Evolutionary conservation across 2,113 vertebrate species (phyloP).

Genomic region (Silurus meridionalis): DNA sequence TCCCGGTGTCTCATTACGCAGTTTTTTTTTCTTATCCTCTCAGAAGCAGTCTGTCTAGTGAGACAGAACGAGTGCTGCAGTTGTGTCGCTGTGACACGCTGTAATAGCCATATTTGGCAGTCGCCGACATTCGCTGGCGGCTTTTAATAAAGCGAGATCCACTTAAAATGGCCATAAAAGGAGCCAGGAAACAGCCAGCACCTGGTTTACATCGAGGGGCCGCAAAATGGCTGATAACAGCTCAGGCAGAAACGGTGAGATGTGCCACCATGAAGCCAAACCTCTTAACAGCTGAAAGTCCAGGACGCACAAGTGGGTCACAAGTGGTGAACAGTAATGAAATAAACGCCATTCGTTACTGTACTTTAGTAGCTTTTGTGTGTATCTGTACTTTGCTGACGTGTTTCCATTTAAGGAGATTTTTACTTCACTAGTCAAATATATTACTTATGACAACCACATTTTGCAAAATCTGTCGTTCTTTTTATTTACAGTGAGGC

Average conservation of each 20-base stretch:
- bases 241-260: conserved; percentile 24
- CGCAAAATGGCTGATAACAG: conserved; percentile 61
- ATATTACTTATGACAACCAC: no score
- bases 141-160: conserved; percentile 73
- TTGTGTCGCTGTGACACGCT: conserved; percentile 53
- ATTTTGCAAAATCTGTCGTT: no score
- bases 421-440: no score
- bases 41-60: conserved; percentile 30
- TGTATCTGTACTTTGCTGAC: no score
- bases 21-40: neutral
- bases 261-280: neutral
- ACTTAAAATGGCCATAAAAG: conserved; percentile 75
- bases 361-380: no score
- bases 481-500: no score
- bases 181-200: conserved; percentile 67
- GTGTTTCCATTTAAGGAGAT: no score
- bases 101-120: conserved; percentile 77
- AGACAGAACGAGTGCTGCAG: conserved; percentile 48
- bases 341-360: no score
- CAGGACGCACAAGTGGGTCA: neutral
- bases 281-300: neutral
- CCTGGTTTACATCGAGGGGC: conserved; percentile 72
- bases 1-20: conserved; percentile 49
- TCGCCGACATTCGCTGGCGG: conserved; percentile 64
- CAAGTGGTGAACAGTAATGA: neutral